phyloP scores from a whole-genome alignment of 2,113 vertebrate genomes.

The Oxyruncus cristatus region DNA sequence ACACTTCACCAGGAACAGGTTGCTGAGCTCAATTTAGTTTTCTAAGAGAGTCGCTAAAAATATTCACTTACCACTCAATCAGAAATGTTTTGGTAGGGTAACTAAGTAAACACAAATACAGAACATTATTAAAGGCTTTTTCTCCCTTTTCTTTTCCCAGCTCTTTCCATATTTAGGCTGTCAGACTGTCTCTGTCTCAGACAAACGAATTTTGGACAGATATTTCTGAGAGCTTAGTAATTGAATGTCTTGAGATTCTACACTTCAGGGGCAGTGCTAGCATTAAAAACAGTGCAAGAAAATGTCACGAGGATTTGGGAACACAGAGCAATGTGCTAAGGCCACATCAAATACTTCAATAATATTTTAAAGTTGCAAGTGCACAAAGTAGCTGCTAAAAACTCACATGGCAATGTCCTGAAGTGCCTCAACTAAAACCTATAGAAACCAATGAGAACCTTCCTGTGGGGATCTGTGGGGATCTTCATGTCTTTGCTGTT shows the following conservation, averaged over 20 bases:
- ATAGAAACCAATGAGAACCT: fast-evolving
- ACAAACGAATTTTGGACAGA: neutral
- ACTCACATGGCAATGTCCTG: neutral
- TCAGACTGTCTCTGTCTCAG: neutral
- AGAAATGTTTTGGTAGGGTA: slow-evolving; percentile 45
- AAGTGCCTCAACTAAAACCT: neutral
- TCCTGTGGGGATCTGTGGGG: neutral
- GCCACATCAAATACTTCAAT: neutral
- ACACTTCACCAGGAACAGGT: neutral
- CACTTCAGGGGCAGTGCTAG: neutral
- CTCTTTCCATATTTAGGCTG: slow-evolving; percentile 38
- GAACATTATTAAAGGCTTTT: neutral
- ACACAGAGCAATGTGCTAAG: neutral
- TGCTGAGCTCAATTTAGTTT: neutral
- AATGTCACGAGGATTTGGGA: neutral
- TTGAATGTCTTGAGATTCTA: neutral
- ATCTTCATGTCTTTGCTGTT: neutral
- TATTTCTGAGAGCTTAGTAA: neutral
- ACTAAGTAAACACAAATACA: slow-evolving; percentile 21
- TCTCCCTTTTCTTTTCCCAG: neutral
- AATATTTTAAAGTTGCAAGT: neutral
- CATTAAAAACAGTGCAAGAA: neutral
- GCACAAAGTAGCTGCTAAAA: neutral
- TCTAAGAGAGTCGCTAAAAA: slow-evolving; percentile 1
- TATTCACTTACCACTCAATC: neutral